phyloP scores from a whole-genome alignment of 1,140 invertebrate species.

The Eriosoma lanigerum region DNA sequence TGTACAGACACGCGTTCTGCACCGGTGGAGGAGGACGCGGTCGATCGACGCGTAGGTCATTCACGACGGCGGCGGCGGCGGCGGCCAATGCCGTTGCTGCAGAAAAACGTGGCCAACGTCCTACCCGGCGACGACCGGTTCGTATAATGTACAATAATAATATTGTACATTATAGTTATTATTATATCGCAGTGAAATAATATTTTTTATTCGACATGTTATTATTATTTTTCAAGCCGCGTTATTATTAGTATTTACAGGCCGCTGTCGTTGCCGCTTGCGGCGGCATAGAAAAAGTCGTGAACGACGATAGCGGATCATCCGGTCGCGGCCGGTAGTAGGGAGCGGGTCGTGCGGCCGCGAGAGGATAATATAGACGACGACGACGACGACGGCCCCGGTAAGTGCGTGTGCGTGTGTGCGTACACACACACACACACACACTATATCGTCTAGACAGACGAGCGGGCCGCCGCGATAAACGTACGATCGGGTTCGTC shows the following conservation, averaged over 20 bases:
- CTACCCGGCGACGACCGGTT: no score
- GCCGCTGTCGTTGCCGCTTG: neutral
- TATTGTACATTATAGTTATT: neutral
- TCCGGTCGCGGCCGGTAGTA: neutral
- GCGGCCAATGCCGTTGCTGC: no score
- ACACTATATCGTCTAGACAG: slow-evolving; percentile 13
- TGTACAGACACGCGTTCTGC: no score
- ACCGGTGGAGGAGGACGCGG: no score
- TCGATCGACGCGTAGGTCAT: no score
- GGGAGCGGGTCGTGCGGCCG: neutral
- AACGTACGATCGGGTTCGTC: slow-evolving; percentile 23
- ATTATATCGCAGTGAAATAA: neutral
- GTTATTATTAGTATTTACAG: slow-evolving; percentile 41
- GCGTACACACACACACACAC: neutral
- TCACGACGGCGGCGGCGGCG: no score
- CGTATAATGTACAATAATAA: no score
- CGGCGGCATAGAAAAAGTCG: slow-evolving; percentile 17
- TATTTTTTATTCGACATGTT: no score
- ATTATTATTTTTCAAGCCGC: no score
- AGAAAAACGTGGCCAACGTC: no score
- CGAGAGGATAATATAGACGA: neutral
- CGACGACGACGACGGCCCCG: neutral
- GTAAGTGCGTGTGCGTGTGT: neutral
- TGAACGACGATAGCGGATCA: neutral
- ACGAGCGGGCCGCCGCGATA: slow-evolving; percentile 30